These are phyloP conservation scores for Noctua janthe DNA, from an alignment of 2,888 invertebrate species.

Conservation along the genomic window DNA sequence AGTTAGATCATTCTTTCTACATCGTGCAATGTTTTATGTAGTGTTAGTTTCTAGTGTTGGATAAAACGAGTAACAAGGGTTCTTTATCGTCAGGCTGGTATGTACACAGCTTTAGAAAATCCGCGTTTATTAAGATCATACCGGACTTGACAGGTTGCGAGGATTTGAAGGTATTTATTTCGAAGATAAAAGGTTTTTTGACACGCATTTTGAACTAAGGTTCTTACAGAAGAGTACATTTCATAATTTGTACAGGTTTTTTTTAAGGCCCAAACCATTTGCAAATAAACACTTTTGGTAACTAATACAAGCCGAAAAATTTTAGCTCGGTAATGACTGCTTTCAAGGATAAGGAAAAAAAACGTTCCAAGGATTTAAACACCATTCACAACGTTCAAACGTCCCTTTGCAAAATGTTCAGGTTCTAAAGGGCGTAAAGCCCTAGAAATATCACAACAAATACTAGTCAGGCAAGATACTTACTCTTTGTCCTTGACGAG, in stretches of 20 bases:
- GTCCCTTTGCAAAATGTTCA: constrained; percentile 49
- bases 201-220: constrained; percentile 50
- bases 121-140: constrained; percentile 42
- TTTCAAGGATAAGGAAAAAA: background rate
- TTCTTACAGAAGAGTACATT: constrained; percentile 34
- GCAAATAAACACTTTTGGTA: constrained; percentile 25
- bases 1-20: constrained; percentile 61
- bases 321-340: background rate
- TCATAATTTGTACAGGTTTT: constrained; percentile 39
- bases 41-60: constrained; percentile 87
- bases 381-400: background rate
- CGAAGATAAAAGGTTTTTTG: constrained; percentile 21
- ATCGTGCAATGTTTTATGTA: constrained; percentile 66
- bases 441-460: constrained; percentile 44
- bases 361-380: constrained; percentile 2
- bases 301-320: background rate
- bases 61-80: constrained; percentile 86
- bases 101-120: constrained; percentile 68
- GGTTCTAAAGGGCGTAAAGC: constrained; percentile 13
- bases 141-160: constrained; percentile 51
- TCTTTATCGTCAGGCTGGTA: constrained; percentile 86
- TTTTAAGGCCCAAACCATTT: constrained; percentile 40
- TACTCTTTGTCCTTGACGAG: constrained; percentile 98
- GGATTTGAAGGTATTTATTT: constrained; percentile 30
- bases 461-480: constrained; percentile 82